A percentile compares a stretch with the other conserved stretches of the same genome.
These are phyloP conservation scores for Microtus oregoni DNA, from an alignment of 2,113 vertebrate species.

Conservation along the genomic window DNA sequence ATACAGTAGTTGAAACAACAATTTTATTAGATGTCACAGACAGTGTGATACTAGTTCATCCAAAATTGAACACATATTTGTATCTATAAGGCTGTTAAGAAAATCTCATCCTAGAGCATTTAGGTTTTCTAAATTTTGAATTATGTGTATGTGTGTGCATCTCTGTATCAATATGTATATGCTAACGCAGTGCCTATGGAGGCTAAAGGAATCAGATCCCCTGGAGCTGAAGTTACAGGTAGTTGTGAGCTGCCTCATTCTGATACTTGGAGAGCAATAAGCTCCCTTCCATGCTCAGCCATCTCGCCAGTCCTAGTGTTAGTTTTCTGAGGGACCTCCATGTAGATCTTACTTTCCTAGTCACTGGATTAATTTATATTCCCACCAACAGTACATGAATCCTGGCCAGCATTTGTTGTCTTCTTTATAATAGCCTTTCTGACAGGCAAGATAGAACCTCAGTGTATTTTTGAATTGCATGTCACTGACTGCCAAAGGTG, in stretches of 20 bases:
- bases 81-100: constrained; percentile 18
- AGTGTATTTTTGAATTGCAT: background rate
- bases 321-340: background rate
- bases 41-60: background rate
- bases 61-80: constrained; percentile 27
- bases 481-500: background rate
- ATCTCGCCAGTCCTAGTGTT: no score
- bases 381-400: background rate
- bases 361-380: background rate
- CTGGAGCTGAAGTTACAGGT: background rate
- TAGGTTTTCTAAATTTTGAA: background rate
- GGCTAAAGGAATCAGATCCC: background rate
- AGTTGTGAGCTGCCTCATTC: background rate
- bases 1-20: constrained; percentile 14
- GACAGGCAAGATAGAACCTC: background rate
- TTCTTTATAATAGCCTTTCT: background rate
- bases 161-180: background rate
- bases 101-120: background rate
- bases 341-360: background rate
- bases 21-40: constrained; percentile 40
- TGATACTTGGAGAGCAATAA: background rate
- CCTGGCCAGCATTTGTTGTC: background rate
- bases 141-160: background rate
- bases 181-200: background rate
- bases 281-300: no score